Percentiles rank a stretch among this genome's conserved stretches.
Conservation (phyloP, 2,797 vertebrate species). For the Australoheros facetus region DNA sequence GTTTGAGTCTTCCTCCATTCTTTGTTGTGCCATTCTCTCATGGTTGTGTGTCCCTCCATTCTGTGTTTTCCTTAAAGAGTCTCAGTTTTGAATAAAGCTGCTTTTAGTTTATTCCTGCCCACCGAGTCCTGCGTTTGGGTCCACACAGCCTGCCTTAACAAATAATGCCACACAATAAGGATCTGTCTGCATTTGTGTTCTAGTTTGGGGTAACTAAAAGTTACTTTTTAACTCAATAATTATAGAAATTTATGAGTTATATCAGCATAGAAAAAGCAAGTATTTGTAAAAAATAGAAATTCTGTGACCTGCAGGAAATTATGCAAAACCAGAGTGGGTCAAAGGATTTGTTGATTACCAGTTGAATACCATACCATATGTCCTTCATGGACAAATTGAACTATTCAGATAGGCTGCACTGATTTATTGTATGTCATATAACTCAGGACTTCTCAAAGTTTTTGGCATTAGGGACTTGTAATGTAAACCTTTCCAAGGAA, state of each 20-base stretch:
- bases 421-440: neutral
- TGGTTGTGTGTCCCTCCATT: too few relatives aligned
- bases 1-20: too few relatives aligned
- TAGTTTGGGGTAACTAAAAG: neutral
- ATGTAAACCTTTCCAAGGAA: neutral
- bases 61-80: too few relatives aligned
- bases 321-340: neutral
- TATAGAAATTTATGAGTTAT: neutral
- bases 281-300: neutral
- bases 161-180: neutral
- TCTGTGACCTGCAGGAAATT: neutral
- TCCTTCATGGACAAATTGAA: neutral
- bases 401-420: neutral
- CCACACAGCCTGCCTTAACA: too few relatives aligned
- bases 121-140: too few relatives aligned
- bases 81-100: too few relatives aligned
- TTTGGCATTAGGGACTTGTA: neutral
- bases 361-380: neutral
- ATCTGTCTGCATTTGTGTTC: neutral
- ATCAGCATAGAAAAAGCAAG: neutral
- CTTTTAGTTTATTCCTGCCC: too few relatives aligned
- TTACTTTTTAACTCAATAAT: neutral
- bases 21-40: too few relatives aligned
- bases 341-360: conserved; percentile 14
- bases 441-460: neutral